A percentile compares a stretch with the other conserved stretches of the same genome.
phyloP scores from a whole-genome alignment of 2,113 vertebrate genomes.

The Leptosomus discolor region DNA sequence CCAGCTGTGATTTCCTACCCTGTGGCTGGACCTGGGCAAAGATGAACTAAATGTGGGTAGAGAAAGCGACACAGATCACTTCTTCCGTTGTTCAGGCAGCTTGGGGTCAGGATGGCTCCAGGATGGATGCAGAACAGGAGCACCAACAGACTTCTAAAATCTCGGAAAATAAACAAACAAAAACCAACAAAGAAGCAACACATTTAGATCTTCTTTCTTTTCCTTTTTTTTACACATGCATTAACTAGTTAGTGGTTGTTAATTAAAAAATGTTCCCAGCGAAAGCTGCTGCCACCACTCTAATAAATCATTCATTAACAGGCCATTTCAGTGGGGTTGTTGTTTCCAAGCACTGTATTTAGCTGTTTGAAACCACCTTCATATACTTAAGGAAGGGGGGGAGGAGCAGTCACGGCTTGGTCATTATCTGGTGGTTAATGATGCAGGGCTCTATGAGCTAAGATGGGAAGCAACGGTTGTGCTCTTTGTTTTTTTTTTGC shows the following conservation, averaged over 20 bases:
- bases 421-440: constrained; percentile 59
- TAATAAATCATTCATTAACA: constrained; percentile 77
- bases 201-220: neutral
- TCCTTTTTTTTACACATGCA: neutral
- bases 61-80: neutral
- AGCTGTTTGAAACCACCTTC: constrained; percentile 14
- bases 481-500: neutral
- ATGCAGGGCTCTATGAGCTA: neutral
- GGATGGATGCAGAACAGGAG: neutral
- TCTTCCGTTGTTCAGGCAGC: neutral
- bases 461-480: neutral
- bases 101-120: neutral
- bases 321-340: constrained; percentile 32
- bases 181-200: neutral
- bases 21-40: neutral
- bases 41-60: neutral
- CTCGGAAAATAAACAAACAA: too few species aligned
- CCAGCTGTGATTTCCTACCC: neutral
- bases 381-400: neutral
- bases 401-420: neutral
- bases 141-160: neutral
- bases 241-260: constrained; percentile 63
- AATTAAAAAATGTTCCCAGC: constrained; percentile 69
- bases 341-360: constrained; percentile 10
- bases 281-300: constrained; percentile 9